Percentiles rank a stretch among this genome's conserved stretches.
Evolutionary conservation across 2,797 vertebrate genomes (phyloP).

Genomic region (Aselliscus stoliczkanus): DNA sequence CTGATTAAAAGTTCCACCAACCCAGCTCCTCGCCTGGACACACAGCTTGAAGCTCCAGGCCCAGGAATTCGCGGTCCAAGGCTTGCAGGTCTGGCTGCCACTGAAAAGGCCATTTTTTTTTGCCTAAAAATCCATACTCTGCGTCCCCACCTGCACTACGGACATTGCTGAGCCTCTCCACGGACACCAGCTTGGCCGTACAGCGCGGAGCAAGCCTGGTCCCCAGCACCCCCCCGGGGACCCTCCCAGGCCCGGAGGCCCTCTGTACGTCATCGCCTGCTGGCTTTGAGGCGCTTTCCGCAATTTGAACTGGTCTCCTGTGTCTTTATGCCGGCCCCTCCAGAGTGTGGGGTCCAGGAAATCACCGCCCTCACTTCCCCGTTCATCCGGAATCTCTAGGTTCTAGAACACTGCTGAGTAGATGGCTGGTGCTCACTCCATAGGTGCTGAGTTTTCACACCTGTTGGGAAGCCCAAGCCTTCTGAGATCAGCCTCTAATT

Average conservation of each 20-base stretch:
- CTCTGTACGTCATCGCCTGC: neutral
- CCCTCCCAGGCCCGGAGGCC: rapidly evolving
- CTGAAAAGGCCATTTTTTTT: rapidly evolving
- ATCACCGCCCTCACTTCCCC: too few species aligned
- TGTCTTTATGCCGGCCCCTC: too few species aligned
- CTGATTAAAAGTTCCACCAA: conserved; percentile 67
- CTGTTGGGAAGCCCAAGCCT: neutral
- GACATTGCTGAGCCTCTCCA: rapidly evolving
- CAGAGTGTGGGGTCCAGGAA: neutral
- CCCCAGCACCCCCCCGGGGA: rapidly evolving
- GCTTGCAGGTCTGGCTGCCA: neutral
- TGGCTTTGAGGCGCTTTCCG: neutral
- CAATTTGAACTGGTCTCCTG: rapidly evolving
- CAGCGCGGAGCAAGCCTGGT: rapidly evolving
- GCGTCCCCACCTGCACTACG: rapidly evolving
- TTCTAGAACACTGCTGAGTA: neutral
- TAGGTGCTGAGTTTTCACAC: neutral
- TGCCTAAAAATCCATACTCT: neutral
- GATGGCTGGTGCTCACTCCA: rapidly evolving
- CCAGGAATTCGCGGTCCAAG: neutral
- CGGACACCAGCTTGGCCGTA: rapidly evolving
- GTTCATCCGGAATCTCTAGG: rapidly evolving
- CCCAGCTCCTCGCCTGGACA: conserved; percentile 56
- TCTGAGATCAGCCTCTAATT: neutral
- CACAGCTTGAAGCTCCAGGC: neutral